phyloP scores from a whole-genome alignment of 2,888 invertebrate species.

The Rhogogaster chlorosoma region DNA sequence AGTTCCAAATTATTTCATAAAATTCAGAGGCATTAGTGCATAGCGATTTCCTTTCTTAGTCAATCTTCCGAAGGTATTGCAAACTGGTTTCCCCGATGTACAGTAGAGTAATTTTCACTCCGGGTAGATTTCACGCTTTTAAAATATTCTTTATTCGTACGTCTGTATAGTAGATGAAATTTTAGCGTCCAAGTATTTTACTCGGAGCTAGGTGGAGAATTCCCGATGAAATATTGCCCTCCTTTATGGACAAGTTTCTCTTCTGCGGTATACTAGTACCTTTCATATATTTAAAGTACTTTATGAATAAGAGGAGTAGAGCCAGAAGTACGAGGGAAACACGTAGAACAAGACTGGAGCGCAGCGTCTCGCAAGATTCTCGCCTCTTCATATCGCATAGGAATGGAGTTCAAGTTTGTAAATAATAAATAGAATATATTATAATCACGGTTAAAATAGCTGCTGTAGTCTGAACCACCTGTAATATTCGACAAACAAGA shows the following conservation, averaged over 20 bases:
- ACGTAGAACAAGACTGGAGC: not conserved
- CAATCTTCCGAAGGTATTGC: too few relatives aligned
- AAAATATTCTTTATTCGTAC: too few relatives aligned
- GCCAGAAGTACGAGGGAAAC: not conserved
- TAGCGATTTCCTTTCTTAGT: too few relatives aligned
- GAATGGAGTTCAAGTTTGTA: not conserved
- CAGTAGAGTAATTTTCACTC: too few relatives aligned
- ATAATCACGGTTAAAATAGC: not conserved
- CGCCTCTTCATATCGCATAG: not conserved
- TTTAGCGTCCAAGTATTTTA: not conserved
- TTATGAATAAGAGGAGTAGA: slow-evolving; percentile 3
- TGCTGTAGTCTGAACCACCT: not conserved
- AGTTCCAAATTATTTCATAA: too few relatives aligned
- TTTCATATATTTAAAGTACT: slow-evolving; percentile 18
- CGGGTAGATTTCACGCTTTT: too few relatives aligned
- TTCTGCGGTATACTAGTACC: not conserved
- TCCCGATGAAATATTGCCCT: slow-evolving; percentile 4
- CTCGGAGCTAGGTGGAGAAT: not conserved
- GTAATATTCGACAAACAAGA: not conserved
- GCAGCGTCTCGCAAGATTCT: not conserved
- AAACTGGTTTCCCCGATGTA: too few relatives aligned
- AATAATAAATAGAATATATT: not conserved
- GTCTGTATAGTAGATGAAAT: not conserved
- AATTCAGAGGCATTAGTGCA: too few relatives aligned
- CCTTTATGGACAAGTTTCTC: slow-evolving; percentile 1